A percentile compares a stretch with the other conserved stretches of the same genome.
Evolutionary conservation across 2,888 invertebrate genomes (phyloP).

Genomic region (Rhabditophanes sp.): DNA sequence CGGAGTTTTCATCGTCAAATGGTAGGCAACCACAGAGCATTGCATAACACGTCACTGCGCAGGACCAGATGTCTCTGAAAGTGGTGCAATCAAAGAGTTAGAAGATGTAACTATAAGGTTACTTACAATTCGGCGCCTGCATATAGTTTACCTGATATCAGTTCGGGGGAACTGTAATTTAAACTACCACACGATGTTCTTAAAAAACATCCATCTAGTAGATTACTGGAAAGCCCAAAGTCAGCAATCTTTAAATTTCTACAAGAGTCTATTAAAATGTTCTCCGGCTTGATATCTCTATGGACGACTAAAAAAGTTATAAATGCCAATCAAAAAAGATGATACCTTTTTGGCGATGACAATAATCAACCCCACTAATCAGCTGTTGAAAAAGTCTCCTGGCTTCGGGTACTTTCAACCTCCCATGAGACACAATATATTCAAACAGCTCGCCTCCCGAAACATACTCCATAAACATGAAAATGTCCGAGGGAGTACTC

Average conservation of each 20-base stretch:
- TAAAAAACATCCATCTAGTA: constrained; percentile 97
- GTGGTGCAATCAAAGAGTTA: too few species aligned
- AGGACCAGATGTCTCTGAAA: constrained; percentile 99
- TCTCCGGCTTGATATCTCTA: constrained; percentile 90
- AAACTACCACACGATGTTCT: constrained; percentile 96
- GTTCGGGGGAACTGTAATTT: constrained; percentile 98
- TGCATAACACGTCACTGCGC: constrained; percentile 94
- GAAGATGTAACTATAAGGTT: too few species aligned
- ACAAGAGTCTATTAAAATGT: constrained; percentile 51
- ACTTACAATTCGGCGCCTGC: constrained; percentile 98
- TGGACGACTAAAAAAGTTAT: constrained; percentile 98
- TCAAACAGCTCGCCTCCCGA: constrained; percentile 97
- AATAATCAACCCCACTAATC: constrained; percentile 76
- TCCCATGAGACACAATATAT: constrained; percentile 95
- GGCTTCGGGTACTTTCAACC: constrained; percentile 89
- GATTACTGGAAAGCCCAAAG: constrained; percentile 90
- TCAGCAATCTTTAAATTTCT: constrained; percentile 86
- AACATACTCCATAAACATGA: constrained; percentile 99
- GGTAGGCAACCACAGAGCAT: constrained; percentile 79
- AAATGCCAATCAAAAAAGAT: too few species aligned
- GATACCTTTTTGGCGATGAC: constrained; percentile 66
- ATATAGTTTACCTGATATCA: constrained; percentile 81
- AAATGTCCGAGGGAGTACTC: constrained; percentile 96
- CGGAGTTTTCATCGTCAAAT: constrained; percentile 97
- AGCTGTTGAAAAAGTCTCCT: constrained; percentile 97